Percentiles rank a stretch among this genome's conserved stretches.
phyloP scores from a whole-genome alignment of 2,888 invertebrate species.

The Euzetes globulus region DNA sequence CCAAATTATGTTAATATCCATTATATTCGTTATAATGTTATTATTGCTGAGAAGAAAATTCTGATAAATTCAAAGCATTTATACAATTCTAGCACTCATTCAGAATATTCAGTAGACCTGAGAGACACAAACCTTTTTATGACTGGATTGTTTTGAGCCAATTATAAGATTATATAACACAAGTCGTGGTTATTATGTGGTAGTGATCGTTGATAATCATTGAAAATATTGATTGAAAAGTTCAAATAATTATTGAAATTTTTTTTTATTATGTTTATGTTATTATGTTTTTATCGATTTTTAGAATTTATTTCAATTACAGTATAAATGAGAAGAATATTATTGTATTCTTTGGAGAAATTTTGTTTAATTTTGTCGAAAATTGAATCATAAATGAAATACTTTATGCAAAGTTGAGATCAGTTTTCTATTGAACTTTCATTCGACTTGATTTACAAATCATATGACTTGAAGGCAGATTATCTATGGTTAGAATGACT shows the following conservation, averaged over 20 bases:
- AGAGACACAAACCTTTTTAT: neutral
- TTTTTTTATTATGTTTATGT: too few species aligned
- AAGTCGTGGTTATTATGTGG: neutral
- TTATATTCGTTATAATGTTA: neutral
- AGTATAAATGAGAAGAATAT: too few species aligned
- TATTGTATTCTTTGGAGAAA: too few species aligned
- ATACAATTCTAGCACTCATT: neutral
- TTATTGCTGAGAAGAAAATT: neutral
- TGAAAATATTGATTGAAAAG: too few species aligned
- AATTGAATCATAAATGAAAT: too few species aligned
- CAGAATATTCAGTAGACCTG: neutral
- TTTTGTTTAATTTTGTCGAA: too few species aligned
- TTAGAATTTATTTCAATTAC: too few species aligned
- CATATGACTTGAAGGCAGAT: neutral
- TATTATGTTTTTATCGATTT: too few species aligned
- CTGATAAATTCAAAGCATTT: neutral
- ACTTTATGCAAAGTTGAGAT: too few species aligned
- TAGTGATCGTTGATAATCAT: too few species aligned
- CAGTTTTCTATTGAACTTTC: neutral
- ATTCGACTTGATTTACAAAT: neutral
- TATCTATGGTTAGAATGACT: neutral
- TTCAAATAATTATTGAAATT: too few species aligned
- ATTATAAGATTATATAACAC: neutral
- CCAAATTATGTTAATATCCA: constrained; percentile 15
- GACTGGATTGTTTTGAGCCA: neutral